Base-by-base conservation (phyloP, 2,113 vertebrate genomes). In the Apeltes quadracus region DNA sequence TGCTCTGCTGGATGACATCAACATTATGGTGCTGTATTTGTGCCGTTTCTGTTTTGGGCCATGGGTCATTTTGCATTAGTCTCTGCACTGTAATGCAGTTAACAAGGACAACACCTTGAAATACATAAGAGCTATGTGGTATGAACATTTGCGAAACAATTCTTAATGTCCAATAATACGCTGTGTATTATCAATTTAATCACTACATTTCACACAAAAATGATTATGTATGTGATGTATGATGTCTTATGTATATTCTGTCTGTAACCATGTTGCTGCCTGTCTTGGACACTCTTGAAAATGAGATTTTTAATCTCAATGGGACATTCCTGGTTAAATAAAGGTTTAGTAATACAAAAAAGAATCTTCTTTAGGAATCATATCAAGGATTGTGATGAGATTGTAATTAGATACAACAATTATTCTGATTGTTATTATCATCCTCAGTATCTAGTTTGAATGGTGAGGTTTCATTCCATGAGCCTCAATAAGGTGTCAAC, bases 1-100 rank as follows among this genome's bases (percentile, higher is more conserved):
- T 61, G 43, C 57, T 25, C 16, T 22, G 25, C 44, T 61, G 57
- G 53, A 39, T 11, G 56, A 59, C 63, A 55, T 71, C 67, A 83
- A 41, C 69, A n/a, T 25, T 14, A 61, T 39, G 61, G 51, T 53
- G 51, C 3, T 51, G 41, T 41, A 16, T 62, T 34, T 7, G 53
- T 36, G 25, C 20, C n/a, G 41, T 51, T 41, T 27, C 56, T 44
- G 18, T 15, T 68, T 16, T 54, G 53, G 57, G 25, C 55, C n/a
- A n/a, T n/a, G n/a, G n/a, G 56, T 77, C 13, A 54, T 57, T 67
- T 71, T 22, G 15, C 4, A 29, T 74, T 39, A 15, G 48, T 25
- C 15, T 13, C 15, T 27, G 7, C 15, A 22, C n/a, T 66, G 18
- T 25, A 62, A 32, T 34, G 32, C 15, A 41, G 50, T 8, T 56